Conservation (phyloP, 1,140 invertebrate species). For the Teleopsis dalmanni region DNA sequence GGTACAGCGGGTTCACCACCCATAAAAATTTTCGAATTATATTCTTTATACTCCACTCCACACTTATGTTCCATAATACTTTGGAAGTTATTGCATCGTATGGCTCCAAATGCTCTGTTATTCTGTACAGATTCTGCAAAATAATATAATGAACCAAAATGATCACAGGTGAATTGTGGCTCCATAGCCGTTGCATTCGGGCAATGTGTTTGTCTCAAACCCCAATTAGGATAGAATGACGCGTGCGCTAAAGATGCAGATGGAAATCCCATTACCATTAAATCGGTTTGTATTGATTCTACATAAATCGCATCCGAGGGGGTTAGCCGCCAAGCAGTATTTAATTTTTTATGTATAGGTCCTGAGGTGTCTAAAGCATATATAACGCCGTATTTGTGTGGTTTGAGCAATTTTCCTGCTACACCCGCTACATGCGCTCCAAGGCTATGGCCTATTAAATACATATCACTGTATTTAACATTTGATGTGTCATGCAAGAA, state of each 20-base stretch:
- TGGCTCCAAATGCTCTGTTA: slow-evolving; percentile 11
- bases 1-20: slow-evolving; percentile 18
- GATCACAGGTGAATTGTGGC: slow-evolving; percentile 32
- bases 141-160: slow-evolving; percentile 36
- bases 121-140: slow-evolving; percentile 34
- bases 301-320: slow-evolving; percentile 52
- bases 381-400: slow-evolving; percentile 24
- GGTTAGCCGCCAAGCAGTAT: slow-evolving; percentile 43
- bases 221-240: slow-evolving; percentile 51
- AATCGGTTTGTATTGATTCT: slow-evolving; percentile 60
- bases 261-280: slow-evolving; percentile 45
- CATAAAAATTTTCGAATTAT: slow-evolving; percentile 10
- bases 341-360: slow-evolving; percentile 32
- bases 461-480: slow-evolving; percentile 22
- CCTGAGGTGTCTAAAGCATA: slow-evolving; percentile 48
- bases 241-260: slow-evolving; percentile 46
- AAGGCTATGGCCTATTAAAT: slow-evolving; percentile 44
- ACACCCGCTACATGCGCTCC: slow-evolving; percentile 45
- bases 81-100: slow-evolving; percentile 10
- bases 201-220: slow-evolving; percentile 48
- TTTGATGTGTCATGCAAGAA: slow-evolving; percentile 22
- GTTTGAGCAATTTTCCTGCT: slow-evolving; percentile 24
- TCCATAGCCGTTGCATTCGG: slow-evolving; percentile 15
- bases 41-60: slow-evolving; percentile 1
- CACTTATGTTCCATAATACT: slow-evolving; percentile 12